Evolutionary conservation across 2,797 vertebrate genomes (phyloP).

Genomic region (Anguilla obscura): DNA sequence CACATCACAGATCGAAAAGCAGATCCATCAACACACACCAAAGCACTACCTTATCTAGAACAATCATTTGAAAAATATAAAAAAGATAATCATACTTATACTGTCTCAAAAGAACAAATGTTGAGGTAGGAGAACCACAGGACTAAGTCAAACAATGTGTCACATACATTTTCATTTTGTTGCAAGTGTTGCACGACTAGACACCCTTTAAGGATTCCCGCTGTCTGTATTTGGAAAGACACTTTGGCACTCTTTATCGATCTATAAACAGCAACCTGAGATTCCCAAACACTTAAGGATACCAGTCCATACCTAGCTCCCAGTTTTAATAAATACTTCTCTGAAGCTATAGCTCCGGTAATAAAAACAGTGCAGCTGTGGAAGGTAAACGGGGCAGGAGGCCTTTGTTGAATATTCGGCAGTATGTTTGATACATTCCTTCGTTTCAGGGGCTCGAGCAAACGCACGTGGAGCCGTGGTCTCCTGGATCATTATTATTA

Average conservation of each 20-base stretch:
- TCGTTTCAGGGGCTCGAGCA: conserved; percentile 38
- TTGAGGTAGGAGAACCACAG: neutral
- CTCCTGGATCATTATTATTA: conserved; percentile 57
- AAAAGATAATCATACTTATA: neutral
- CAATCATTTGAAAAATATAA: neutral
- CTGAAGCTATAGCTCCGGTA: neutral
- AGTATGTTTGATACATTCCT: conserved; percentile 36
- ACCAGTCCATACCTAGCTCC: neutral
- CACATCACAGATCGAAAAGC: neutral
- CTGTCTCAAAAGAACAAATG: neutral
- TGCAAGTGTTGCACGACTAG: neutral
- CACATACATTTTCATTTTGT: too few relatives aligned
- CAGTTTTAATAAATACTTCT: conserved; percentile 31
- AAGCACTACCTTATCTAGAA: neutral
- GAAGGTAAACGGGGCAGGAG: neutral
- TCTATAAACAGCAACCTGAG: conserved; percentile 55
- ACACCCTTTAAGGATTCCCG: neutral
- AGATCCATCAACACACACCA: conserved; percentile 5
- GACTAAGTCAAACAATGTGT: too few relatives aligned
- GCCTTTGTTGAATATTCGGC: neutral
- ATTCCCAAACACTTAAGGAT: conserved; percentile 44
- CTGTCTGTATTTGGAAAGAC: conserved; percentile 31
- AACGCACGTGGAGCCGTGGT: conserved; percentile 29
- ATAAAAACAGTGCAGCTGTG: neutral
- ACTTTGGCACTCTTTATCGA: conserved; percentile 46